Percentiles rank a stretch among this genome's conserved stretches.
phyloP scores from a whole-genome alignment of 92 coral and sea anemone species.

The Phenganax subtilis region DNA sequence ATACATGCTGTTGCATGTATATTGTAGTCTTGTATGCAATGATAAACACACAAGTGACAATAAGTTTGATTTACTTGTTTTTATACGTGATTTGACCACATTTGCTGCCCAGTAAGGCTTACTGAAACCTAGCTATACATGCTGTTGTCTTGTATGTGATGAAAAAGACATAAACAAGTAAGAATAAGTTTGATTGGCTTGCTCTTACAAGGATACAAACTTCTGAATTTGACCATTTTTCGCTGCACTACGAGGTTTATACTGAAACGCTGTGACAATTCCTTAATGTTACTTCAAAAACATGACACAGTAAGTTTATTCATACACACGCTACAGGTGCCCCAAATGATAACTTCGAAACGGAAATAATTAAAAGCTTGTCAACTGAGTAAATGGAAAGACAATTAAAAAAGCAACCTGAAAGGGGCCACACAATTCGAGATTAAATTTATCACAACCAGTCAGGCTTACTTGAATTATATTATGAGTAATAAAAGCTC shows the following conservation, averaged over 20 bases:
- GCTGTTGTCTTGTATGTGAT: no score
- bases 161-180: no score
- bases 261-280: neutral
- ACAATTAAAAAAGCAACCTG: neutral
- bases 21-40: no score
- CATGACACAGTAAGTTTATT: neutral
- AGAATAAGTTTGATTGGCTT: no score
- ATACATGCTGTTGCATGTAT: no score
- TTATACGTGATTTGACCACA: no score
- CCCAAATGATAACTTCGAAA: neutral
- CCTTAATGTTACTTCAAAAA: neutral
- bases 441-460: constrained; percentile 9
- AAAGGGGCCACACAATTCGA: neutral
- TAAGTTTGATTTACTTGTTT: no score
- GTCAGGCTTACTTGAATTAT: constrained; percentile 7
- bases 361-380: constrained; percentile 27
- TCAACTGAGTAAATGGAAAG: constrained; percentile 2
- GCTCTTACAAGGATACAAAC: no score
- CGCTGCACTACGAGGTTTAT: neutral
- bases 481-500: constrained; percentile 1
- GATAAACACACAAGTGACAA: no score
- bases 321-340: neutral
- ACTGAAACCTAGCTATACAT: no score
- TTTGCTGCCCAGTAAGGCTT: no score
- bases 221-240: neutral